These are phyloP conservation scores for Cyanoderma ruficeps DNA, from an alignment of 2,113 vertebrate species.

Conservation along the genomic window DNA sequence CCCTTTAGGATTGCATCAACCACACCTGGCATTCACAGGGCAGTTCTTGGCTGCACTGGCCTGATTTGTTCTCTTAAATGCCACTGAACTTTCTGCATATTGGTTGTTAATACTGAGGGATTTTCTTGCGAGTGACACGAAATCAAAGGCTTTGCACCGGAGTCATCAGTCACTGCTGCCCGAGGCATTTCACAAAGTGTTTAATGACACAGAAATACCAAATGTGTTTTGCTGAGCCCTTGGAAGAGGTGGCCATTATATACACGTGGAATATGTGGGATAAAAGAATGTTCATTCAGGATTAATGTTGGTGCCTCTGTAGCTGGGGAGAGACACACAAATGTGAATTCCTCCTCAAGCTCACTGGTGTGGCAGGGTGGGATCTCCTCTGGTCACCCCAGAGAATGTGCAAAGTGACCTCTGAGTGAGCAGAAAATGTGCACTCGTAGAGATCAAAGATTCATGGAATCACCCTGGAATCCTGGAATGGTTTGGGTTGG, in stretches of 20 bases:
- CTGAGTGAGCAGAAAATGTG: not conserved
- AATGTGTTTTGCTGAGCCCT: not conserved
- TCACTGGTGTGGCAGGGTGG: rapidly evolving
- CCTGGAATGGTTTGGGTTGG: not conserved
- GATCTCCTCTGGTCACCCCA: not conserved
- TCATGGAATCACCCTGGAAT: rapidly evolving
- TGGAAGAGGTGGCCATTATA: not conserved
- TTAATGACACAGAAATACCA: not conserved
- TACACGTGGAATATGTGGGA: rapidly evolving
- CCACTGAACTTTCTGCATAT: not conserved
- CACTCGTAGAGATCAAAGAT: rapidly evolving
- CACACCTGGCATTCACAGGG: not conserved
- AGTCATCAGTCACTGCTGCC: not conserved
- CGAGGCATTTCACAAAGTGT: not conserved
- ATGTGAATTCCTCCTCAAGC: not conserved
- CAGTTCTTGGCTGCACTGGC: not conserved
- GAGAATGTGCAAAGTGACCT: not conserved
- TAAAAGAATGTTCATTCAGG: not conserved
- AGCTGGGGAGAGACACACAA: not conserved
- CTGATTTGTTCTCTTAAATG: not conserved
- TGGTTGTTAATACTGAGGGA: not conserved
- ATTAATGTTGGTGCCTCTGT: not conserved
- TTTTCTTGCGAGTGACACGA: not conserved
- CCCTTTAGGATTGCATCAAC: not conserved
- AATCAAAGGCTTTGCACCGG: not conserved